Conservation (phyloP, 2,113 vertebrate genomes). For the Acanthochromis polyacanthus region DNA sequence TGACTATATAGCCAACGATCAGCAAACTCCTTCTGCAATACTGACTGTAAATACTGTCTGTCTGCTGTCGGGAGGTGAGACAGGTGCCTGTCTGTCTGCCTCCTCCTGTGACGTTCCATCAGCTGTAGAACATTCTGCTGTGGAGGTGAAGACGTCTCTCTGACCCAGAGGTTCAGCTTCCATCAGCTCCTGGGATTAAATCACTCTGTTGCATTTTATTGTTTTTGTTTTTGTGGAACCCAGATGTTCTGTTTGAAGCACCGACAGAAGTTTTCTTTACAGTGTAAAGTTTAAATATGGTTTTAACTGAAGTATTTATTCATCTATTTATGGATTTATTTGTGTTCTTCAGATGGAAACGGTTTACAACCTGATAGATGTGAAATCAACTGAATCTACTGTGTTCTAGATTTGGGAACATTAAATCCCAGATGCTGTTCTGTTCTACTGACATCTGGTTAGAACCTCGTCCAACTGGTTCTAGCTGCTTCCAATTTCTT, state of each 20-base stretch:
- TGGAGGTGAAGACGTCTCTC: constrained; percentile 21
- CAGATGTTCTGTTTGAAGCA: not conserved
- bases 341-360: not conserved
- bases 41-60: constrained; percentile 19
- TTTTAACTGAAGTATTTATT: constrained; percentile 31
- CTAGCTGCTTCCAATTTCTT: not conserved
- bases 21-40: constrained; percentile 42
- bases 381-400: too few relatives aligned
- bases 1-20: constrained; percentile 25
- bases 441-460: not conserved
- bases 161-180: not conserved
- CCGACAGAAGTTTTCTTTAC: constrained; percentile 50
- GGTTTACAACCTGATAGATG: too few relatives aligned
- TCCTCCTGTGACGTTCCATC: constrained; percentile 4
- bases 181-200: not conserved
- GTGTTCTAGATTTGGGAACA: too few relatives aligned
- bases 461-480: not conserved
- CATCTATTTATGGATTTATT: constrained; percentile 57
- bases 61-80: not conserved
- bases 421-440: too few relatives aligned
- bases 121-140: too few relatives aligned
- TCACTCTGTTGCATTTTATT: constrained; percentile 9
- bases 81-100: not conserved
- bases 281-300: constrained; percentile 58
- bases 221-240: not conserved